Evolutionary conservation across 2,797 vertebrate genomes (phyloP), one percentile per base, ranked within the genome.

Genomic region (Hapalemur alaotrensis): DNA sequence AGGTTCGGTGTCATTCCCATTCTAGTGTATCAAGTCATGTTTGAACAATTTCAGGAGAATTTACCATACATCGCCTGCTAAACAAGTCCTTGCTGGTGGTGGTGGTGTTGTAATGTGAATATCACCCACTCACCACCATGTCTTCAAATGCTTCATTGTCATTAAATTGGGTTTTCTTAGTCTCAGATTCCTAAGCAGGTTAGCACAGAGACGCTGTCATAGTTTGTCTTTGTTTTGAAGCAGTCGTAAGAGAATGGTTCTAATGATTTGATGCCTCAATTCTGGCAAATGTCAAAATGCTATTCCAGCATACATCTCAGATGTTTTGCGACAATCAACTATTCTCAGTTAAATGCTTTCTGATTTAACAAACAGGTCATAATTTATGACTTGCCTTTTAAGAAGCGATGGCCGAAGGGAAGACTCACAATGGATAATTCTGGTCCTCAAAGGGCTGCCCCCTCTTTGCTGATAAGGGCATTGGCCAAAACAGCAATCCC

Each of bases 361-460:
- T 22, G 78, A n/a, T 28, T 72, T 57, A 32, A 93, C 48, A 67
- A 65, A 52, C 25, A 25, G 38, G 35, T 38, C 35, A 10, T 72
- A 52, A 57, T 84, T 38, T 50, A 78, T 80, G 54, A 48, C 22
- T 38, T 88, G 25, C 9, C 43, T 57, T 70, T 89, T 35, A 35
- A 28, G n/a, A 79, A 67, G 10, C 9, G 5, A 28, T 67, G 72
- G 38, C 41, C 32, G n/a, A 50, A 78, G 10, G 17, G 12, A 72
- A 13, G 13, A 13, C 2, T 0, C 1, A 28, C 38, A 25, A 4
- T 7, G 11, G 22, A 3, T 13, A 20, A 3, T 1, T 2, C 48
- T 67, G 18, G 46, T 75, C 57, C 28, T 63, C 76, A 9, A 38
- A 32, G 41, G 38, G 8, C 18, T 25, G 4, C 2, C 59, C 89